phyloP scores from a whole-genome alignment of 1,140 invertebrate species.

The Drosophila auraria region DNA sequence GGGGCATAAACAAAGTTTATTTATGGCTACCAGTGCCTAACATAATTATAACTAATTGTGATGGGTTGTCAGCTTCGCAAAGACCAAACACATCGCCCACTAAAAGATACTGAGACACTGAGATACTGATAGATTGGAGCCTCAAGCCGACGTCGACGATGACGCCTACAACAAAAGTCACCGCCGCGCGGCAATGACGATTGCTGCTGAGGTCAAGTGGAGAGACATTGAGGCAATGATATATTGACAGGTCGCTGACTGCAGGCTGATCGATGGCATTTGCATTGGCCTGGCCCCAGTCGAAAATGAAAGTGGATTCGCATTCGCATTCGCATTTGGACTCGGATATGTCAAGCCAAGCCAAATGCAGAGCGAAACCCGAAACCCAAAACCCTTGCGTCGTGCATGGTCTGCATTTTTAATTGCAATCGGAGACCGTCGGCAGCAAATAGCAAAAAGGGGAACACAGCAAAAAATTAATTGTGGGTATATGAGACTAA shows the following conservation, averaged over 20 bases:
- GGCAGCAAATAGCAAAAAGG: conserved; percentile 38
- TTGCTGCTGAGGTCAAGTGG: conserved; percentile 67
- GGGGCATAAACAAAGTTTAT: conserved; percentile 44
- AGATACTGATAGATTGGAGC: conserved; percentile 7
- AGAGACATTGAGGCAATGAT: conserved; percentile 70
- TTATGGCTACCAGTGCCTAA: conserved; percentile 54
- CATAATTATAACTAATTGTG: conserved; percentile 81
- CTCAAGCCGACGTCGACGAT: conserved; percentile 3
- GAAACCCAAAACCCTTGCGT: conserved; percentile 30
- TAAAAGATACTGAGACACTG: background rate
- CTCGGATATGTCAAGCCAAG: conserved; percentile 30
- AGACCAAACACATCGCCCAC: conserved; percentile 60
- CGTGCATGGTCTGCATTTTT: conserved; percentile 70
- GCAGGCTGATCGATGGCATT: conserved; percentile 46
- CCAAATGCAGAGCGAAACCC: conserved; percentile 26
- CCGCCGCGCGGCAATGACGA: conserved; percentile 31
- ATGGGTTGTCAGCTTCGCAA: conserved; percentile 47
- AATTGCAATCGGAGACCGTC: conserved; percentile 37
- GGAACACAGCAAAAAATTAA: conserved; percentile 21
- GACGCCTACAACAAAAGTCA: conserved; percentile 61
- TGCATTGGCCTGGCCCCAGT: conserved; percentile 21
- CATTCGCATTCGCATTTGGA: conserved; percentile 8
- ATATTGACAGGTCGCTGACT: conserved; percentile 55
- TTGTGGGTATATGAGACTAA: background rate
- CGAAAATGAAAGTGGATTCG: conserved; percentile 55